Evolutionary conservation across 2,113 vertebrate genomes (phyloP), one percentile per base, ranked within the genome.

Genomic region (Oryzias javanicus): DNA sequence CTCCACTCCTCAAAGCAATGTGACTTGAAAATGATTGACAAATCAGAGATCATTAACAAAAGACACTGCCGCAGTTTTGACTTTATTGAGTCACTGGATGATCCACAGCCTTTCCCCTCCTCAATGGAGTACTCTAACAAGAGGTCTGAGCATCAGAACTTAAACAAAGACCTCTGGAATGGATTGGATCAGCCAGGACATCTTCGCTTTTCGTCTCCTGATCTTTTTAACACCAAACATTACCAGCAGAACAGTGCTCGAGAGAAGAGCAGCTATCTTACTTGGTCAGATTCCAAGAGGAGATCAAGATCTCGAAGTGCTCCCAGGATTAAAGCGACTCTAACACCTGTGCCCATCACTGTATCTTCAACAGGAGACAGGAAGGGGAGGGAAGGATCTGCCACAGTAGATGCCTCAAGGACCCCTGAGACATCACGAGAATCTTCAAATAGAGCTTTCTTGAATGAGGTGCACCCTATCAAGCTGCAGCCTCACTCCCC

Each of bases 11-110:
- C 76, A 52, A 76, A 81, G 88, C 88, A 76, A 92, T 97, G 95
- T 94, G 94, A 97, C 6, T 88, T 81, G 75, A 85, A 93, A 84
- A 94, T 92, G 92, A 92, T 94, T 76, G 91, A 92, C 18, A 92
- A 94, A 71, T 88, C 91, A 56, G 91, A 93, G 87, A 92, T 88
- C 67, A 93, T 97, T 83, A 96, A 96, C 90, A 98, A 98, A 88
- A 94, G 96, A 86, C 96, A 98, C 5, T 98, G 96, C 66, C 92
- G 96, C 74, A 98, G 96, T 89, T 98, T 98, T 22, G 95, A 97
- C 90, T 98, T 93, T 59, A 91, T 97, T 0, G 96, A 98, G 88
- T 94, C 94, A 2, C 87, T 98, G 72, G 96, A 98, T 85, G 93
- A 94, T 40, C 91, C 89, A 27, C 89, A 91, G 70, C 77, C 89